Evolutionary conservation across 2,888 invertebrate species (phyloP), one percentile per base, ranked within the genome.

Genomic region (Zaprionus lineosus): DNA sequence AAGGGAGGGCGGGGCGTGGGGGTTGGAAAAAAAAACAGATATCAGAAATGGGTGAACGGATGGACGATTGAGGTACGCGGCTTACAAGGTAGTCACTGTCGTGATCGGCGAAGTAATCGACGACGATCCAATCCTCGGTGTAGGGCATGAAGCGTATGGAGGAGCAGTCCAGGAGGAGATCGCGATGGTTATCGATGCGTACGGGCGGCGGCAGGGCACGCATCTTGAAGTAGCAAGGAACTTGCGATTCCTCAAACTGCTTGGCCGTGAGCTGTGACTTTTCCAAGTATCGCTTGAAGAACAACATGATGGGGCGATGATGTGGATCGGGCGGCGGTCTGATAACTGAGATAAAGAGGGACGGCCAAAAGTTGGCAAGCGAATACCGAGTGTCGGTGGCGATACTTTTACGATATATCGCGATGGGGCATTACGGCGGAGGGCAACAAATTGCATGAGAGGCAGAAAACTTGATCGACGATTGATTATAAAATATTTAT

Each of bases 81-180:
- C 88, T 89, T 78, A 89, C 88, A 63, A 89, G 86, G 66, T 88
- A 89, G 72, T 89, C 89, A 57, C 55, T 68, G 16, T 86, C 86
- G 65, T 89, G 89, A 78, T 89, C 86, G 6, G 75, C 73, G 74
- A 89, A 88, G 53, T 88, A 87, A 57, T 89, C 90, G 31, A 84
- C 66, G 19, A 84, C 81, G 65, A 89, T 86, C 88, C 89, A 89
- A 40, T 86, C 86, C 15, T 72, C 83, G 12, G 81, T 77, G 51
- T 86, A 85, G 2, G 65, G 78, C 50, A 66, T 66, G 40, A 64
- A 87, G 2, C 65, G 57, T 39, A 86, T 41, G 19, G 74, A 56
- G 8, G 86, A 78, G 31, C 77, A 72, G 15, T 77, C 48, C 50
- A 56, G 58, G 36, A 87, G 53, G 6, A 87, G 70, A 73, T 88